Conservation (phyloP, 2,797 vertebrate genomes). For the Decapterus maruadsi region DNA sequence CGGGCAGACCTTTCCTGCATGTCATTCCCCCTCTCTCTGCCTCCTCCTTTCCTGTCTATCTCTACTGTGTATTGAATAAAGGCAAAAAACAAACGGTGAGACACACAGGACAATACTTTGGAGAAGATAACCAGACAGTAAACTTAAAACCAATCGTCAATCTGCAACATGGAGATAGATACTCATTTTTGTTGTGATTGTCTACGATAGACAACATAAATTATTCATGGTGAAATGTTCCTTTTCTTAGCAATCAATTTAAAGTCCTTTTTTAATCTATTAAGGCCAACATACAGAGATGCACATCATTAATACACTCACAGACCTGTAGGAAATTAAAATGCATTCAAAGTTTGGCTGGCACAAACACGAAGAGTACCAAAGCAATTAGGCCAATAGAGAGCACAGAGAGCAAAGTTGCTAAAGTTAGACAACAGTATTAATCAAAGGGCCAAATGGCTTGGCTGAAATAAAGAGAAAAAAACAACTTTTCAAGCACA, state of each 20-base stretch:
- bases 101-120: conserved; percentile 2
- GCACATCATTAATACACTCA: conserved; percentile 43
- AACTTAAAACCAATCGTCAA: conserved; percentile 10
- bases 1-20: too few species aligned
- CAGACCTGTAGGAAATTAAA: conserved; percentile 53
- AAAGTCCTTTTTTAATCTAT: background rate
- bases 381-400: conserved; percentile 56
- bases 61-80: too few species aligned
- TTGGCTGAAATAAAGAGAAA: conserved; percentile 50
- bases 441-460: conserved; percentile 63
- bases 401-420: conserved; percentile 56
- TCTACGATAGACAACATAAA: background rate
- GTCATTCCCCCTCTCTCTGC: too few species aligned
- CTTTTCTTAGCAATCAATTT: too few species aligned
- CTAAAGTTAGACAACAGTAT: conserved; percentile 62
- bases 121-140: conserved; percentile 23
- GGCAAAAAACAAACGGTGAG: too few species aligned
- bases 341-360: conserved; percentile 41
- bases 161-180: background rate
- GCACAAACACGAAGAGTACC: conserved; percentile 48
- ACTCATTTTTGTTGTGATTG: background rate
- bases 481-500: conserved; percentile 50
- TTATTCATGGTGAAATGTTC: conserved; percentile 29
- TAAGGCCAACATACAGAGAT: conserved; percentile 41
- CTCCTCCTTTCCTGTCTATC: too few species aligned